Evolutionary conservation across 2,113 vertebrate genomes (phyloP).

Genomic region (Neodon shergylaensis): DNA sequence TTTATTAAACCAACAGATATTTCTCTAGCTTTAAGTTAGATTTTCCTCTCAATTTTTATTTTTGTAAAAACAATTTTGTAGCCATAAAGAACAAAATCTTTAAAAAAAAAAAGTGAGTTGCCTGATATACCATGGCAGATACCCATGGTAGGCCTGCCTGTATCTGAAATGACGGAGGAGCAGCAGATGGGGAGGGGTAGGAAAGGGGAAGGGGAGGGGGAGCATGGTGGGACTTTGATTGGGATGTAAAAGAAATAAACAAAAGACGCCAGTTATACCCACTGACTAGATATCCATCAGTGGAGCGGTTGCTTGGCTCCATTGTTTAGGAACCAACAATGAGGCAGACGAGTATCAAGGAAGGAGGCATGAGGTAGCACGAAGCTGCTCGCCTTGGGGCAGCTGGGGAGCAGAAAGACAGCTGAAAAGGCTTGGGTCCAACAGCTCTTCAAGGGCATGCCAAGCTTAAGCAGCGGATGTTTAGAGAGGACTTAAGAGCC

Average conservation of each 20-base stretch:
- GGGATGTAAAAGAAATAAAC: neutral
- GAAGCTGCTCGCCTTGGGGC: neutral
- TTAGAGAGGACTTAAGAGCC: neutral
- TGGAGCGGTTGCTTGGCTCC: neutral
- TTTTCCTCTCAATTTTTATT: neutral
- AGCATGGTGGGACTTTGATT: neutral
- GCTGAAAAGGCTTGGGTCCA: neutral
- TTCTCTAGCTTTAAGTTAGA: neutral
- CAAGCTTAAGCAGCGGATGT: neutral
- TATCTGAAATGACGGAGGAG: neutral
- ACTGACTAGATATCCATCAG: neutral
- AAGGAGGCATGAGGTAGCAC: neutral
- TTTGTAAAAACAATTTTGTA: neutral
- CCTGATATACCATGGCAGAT: neutral
- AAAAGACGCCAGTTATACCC: neutral
- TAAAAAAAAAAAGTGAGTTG: neutral
- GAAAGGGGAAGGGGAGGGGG: too few species aligned
- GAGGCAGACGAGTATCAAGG: neutral
- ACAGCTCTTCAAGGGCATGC: neutral
- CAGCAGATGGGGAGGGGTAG: neutral
- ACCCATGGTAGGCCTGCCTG: neutral
- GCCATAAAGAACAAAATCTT: neutral
- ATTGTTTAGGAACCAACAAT: neutral
- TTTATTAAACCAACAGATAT: neutral
- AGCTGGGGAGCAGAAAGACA: neutral